A percentile compares a stretch with the other conserved stretches of the same genome.
Conservation (phyloP, 2,888 invertebrate species). For the Drosophila imparisetae region DNA sequence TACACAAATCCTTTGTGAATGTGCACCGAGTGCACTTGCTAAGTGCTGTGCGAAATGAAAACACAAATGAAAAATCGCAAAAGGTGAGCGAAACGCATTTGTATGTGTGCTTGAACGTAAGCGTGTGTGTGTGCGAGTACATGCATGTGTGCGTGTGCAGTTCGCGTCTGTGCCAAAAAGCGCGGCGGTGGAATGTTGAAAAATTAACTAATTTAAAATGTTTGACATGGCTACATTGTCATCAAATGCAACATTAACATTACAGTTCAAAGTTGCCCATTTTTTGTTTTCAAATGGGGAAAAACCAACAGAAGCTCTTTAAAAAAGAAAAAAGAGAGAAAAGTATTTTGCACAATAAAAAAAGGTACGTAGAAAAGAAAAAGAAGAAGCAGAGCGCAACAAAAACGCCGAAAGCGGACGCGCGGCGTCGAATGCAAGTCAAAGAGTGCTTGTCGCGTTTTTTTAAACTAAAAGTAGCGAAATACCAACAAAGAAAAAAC, state of each 20-base stretch:
- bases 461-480: not conserved
- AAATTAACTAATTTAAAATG: constrained; percentile 39
- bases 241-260: not conserved
- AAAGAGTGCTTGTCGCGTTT: constrained; percentile 8
- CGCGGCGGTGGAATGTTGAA: constrained; percentile 50
- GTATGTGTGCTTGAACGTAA: constrained; percentile 9
- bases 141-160: constrained; percentile 19
- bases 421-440: constrained; percentile 27
- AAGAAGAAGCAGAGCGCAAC: constrained; percentile 47
- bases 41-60: constrained; percentile 18
- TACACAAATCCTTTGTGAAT: constrained; percentile 10
- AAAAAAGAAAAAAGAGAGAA: not conserved
- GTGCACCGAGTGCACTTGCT: constrained; percentile 6
- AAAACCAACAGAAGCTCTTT: not conserved
- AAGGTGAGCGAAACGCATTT: constrained; percentile 47
- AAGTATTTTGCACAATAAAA: constrained; percentile 22
- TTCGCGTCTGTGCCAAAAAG: constrained; percentile 61
- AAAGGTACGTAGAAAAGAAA: constrained; percentile 3
- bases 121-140: not conserved
- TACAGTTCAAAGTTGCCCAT: not conserved
- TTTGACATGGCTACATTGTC: not conserved
- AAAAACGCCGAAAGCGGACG: constrained; percentile 45
- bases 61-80: constrained; percentile 48
- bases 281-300: not conserved
- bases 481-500: constrained; percentile 6